Conservation (phyloP, 2,888 invertebrate species). For the Andrena haemorrhoa region DNA sequence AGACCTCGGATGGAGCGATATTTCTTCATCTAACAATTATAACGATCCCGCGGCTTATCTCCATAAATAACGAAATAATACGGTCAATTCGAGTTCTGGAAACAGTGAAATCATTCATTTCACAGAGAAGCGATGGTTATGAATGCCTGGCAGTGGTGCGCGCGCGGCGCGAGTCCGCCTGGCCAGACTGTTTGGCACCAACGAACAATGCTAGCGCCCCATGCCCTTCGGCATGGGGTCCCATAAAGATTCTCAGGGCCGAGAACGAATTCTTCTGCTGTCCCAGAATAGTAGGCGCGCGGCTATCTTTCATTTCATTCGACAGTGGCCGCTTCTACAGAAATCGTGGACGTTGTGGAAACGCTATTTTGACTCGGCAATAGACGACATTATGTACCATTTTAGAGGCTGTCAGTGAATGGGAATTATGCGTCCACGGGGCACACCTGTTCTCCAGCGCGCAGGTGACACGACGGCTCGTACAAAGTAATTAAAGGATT, state of each 20-base stretch:
- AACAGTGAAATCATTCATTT: constrained; percentile 66
- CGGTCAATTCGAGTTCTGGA: constrained; percentile 48
- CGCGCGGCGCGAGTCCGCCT: constrained; percentile 36
- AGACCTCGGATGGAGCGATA: constrained; percentile 11
- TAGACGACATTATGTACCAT: constrained; percentile 39
- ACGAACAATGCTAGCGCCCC: constrained; percentile 73
- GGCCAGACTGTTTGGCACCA: constrained; percentile 80
- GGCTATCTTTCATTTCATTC: constrained; percentile 61
- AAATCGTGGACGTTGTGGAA: constrained; percentile 39
- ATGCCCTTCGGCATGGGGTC: constrained; percentile 67
- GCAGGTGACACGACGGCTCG: constrained; percentile 11
- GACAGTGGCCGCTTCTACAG: constrained; percentile 29
- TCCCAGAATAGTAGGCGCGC: constrained; percentile 70
- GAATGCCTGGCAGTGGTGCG: constrained; percentile 41
- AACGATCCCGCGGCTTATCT: constrained; percentile 31
- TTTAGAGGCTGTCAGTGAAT: constrained; percentile 19
- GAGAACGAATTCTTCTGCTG: constrained; percentile 68
- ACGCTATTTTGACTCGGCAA: constrained; percentile 47
- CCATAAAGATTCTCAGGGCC: constrained; percentile 70
- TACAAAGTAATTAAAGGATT: not conserved
- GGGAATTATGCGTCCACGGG: not conserved
- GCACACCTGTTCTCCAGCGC: constrained; percentile 27
- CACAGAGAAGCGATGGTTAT: constrained; percentile 39
- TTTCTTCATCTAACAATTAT: constrained; percentile 20
- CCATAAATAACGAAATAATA: constrained; percentile 50